A percentile compares a stretch with the other conserved stretches of the same genome.
These are phyloP conservation scores for Fragum whitleyi DNA, from an alignment of 2,888 invertebrate species.

Conservation along the genomic window DNA sequence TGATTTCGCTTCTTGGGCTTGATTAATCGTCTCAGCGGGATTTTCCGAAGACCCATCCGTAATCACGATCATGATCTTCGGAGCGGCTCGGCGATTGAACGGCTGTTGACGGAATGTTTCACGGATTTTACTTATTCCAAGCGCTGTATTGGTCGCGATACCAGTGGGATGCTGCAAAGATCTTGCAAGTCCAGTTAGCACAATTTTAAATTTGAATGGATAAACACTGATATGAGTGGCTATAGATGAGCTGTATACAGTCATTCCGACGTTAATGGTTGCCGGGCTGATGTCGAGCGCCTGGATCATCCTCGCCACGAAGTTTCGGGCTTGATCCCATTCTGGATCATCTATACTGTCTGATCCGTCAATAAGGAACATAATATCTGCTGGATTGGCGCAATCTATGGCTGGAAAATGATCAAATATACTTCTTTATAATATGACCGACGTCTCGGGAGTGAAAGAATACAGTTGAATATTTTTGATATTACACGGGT, in stretches of 20 bases:
- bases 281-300: slow-evolving; percentile 68
- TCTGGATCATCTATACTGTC: slow-evolving; percentile 74
- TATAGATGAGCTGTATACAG: slow-evolving; percentile 75
- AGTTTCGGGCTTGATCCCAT: slow-evolving; percentile 71
- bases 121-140: slow-evolving; percentile 64
- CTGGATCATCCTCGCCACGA: slow-evolving; percentile 73
- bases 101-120: slow-evolving; percentile 64
- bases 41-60: slow-evolving; percentile 77
- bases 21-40: slow-evolving; percentile 70
- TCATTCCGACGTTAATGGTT: slow-evolving; percentile 71
- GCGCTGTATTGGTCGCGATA: slow-evolving; percentile 68
- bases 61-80: slow-evolving; percentile 76
- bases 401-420: slow-evolving; percentile 73
- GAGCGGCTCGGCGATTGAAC: slow-evolving; percentile 59
- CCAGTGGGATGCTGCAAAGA: slow-evolving; percentile 67
- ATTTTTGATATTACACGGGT: too few species aligned
- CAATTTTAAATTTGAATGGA: slow-evolving; percentile 71
- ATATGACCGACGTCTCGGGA: background rate
- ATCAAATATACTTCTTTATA: background rate
- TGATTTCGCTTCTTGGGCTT: slow-evolving; percentile 70
- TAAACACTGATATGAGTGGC: slow-evolving; percentile 70
- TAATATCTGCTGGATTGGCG: slow-evolving; percentile 75
- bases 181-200: slow-evolving; percentile 58
- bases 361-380: slow-evolving; percentile 77
- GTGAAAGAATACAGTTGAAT: too few species aligned